Base-by-base conservation (phyloP, 2,113 vertebrate genomes). In the Semicossyphus pulcher region DNA sequence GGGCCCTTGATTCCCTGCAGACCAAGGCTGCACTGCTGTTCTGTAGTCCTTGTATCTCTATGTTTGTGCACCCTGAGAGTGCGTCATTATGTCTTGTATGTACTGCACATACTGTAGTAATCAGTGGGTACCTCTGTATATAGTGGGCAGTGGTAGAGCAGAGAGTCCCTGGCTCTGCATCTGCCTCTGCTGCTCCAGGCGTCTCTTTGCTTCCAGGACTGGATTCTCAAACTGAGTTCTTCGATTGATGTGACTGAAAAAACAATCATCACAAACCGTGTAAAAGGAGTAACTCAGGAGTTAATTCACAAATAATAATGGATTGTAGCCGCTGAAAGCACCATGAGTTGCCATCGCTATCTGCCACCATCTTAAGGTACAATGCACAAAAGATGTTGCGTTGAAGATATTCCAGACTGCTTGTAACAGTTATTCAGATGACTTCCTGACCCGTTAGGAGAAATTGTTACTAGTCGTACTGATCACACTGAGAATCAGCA, bases 141-240 rank as follows among this genome's bases (percentile, higher is more conserved):
- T 96, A 73, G 95, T 95, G 25, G 93, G 96, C 88, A 98, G 93
- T 56, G 96, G 96, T 84, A 97, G 96, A 86, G 95, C 93, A 72
- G 96, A 96, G 87, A 98, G 95, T 90, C 98, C 97, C 89, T 97
- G 94, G 89, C 96, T 95, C 93, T 97, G 97, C 92, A 99, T 98
- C 95, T 97, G 97, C 93, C 97, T 96, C 87, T 94, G 92, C 80
- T 98, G 97, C 88, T 98, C 97, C 92, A 98, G 92, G 91, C 97
- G 97, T 85, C 97, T 95, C 94, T 99, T 99, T 80, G 98, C 98
- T 94, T 99, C 97, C 89, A 98, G 93, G 86, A 99, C 98, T 21
- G 98, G 98, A 88, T 99, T 99, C 94, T 99, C 98, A 94, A 99
- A 99, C 93, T 99, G 98, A 71, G 98, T 99, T 94, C 97, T 96